These are phyloP conservation scores for Aptenodytes patagonicus DNA, from an alignment of 2,113 vertebrate species.

Conservation along the genomic window DNA sequence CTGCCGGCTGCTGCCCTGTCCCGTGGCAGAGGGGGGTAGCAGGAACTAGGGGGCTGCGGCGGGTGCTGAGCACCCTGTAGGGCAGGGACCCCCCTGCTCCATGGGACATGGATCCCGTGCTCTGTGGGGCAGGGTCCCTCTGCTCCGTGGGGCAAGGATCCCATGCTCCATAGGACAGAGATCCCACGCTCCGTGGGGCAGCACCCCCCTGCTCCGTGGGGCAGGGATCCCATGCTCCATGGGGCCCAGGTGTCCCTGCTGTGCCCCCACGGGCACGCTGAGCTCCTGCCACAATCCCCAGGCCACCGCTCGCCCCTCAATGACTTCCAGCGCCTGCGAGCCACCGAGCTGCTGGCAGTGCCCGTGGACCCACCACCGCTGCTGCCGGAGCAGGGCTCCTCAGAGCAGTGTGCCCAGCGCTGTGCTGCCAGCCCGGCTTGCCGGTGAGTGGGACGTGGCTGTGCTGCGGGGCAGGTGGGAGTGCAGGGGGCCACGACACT, in stretches of 20 bases:
- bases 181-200: no score
- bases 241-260: no score
- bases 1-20: background rate
- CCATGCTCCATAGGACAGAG: no score
- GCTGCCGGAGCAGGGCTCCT: conserved; percentile 32
- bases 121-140: no score
- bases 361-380: background rate
- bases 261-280: background rate
- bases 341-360: conserved; percentile 77
- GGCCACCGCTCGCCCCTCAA: conserved; percentile 87
- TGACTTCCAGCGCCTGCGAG: conserved; percentile 89
- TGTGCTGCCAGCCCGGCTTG: conserved; percentile 80
- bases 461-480: rapidly evolving
- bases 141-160: background rate
- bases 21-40: background rate
- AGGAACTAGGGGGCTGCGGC: background rate
- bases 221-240: rapidly evolving
- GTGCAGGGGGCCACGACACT: rapidly evolving
- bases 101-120: background rate
- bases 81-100: no score
- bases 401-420: conserved; percentile 84
- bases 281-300: background rate
- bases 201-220: background rate
- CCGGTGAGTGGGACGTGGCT: conserved; percentile 71
- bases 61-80: background rate